Conservation (phyloP, 2,888 invertebrate genomes). For the Yponomeuta evonymella region DNA sequence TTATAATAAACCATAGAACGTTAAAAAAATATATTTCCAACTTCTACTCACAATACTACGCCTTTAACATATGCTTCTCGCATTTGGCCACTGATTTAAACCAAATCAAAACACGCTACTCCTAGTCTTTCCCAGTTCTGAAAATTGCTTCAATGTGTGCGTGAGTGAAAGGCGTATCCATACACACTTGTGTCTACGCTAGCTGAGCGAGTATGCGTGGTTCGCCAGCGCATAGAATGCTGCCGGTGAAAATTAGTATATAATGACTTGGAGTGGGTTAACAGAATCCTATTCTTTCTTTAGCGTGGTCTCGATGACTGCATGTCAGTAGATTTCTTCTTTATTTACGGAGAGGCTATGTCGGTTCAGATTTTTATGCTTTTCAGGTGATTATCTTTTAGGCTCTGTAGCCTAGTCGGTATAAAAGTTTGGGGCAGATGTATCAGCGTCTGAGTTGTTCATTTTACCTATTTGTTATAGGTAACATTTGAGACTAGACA, state of each 20-base stretch:
- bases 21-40: too few relatives aligned
- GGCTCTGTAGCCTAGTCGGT: too few relatives aligned
- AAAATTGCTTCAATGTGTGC: slow-evolving; percentile 31
- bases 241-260: slow-evolving; percentile 64
- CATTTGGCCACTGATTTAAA: too few relatives aligned
- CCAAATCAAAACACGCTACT: slow-evolving; percentile 27
- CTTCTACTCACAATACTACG: too few relatives aligned
- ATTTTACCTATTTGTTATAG: too few relatives aligned
- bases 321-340: background rate
- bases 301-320: background rate
- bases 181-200: slow-evolving; percentile 42
- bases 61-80: too few relatives aligned
- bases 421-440: too few relatives aligned
- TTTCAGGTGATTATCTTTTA: background rate
- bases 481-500: too few relatives aligned
- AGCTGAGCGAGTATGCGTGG: slow-evolving; percentile 42
- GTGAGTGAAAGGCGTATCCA: slow-evolving; percentile 65
- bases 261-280: slow-evolving; percentile 42
- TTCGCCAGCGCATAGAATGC: slow-evolving; percentile 43
- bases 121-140: slow-evolving; percentile 33
- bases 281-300: slow-evolving; percentile 7
- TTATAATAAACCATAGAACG: too few relatives aligned
- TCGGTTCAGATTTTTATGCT: background rate
- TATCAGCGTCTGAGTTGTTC: too few relatives aligned
- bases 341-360: background rate